Base-by-base conservation (phyloP, 2,113 vertebrate species). In the Callaeas wilsoni region DNA sequence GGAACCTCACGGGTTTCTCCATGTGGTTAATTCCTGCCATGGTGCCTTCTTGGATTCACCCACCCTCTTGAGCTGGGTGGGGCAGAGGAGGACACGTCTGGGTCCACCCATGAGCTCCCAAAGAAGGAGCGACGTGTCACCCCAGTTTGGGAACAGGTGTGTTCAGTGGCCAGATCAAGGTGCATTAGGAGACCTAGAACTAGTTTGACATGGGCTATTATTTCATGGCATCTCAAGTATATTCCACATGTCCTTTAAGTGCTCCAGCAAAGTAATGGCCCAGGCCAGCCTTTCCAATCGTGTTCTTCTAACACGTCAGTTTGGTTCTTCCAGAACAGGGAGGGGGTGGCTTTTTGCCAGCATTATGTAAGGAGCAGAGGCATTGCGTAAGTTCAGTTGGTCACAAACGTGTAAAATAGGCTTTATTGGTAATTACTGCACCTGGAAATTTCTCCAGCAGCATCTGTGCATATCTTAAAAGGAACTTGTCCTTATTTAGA, bases 81-180 rank as follows among this genome's bases (percentile, higher is more conserved):
- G 64, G 93, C 86, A 87, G 84, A 70, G 55, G 39, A 94, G 67
- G 71, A 89, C 74, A 85, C 1, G 2, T 82, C 57, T 96, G 93
- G 65, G 87, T 91, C 92, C 94, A 92, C 93, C 83, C 88, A 57
- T 90, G 53, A 0, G 0, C 69, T 88, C 35, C 84, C 52, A 57
- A 78, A 79, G 59, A 89, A 89, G 53, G 52, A 96, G 68, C 1
- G 2, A 90, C 59, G 22, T 96, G 95, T 88, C 93, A 96, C 73
- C 94, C 86, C 64, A 84, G 30, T 92, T 89, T 92, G 69, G 92
- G 81, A 94, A 94, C 86, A 87, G 90, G 90, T 88, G 90, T 95
- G 94, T 96, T 95, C 93, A 93, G 94, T 95, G 94, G 95, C 90
- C 93, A 96, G 85, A 92, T 89, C 90, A 92, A 93, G 94, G 90